These are phyloP conservation scores for Gymnopithys bicolor DNA, from an alignment of 2,797 vertebrate species.

Conservation along the genomic window DNA sequence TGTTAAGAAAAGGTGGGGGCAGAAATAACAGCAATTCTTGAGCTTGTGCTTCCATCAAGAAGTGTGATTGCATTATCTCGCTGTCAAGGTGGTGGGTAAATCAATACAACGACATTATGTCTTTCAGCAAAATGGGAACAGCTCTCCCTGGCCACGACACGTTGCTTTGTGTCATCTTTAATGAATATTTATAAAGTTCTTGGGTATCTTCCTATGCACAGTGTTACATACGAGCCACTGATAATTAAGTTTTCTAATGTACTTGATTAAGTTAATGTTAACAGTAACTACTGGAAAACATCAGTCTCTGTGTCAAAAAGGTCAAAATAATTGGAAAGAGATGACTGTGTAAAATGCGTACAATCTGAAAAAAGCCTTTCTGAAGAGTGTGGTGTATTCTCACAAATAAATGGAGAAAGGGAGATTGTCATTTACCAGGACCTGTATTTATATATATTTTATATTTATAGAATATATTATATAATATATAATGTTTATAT, in stretches of 20 bases:
- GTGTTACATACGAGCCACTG: not conserved
- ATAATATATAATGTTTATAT: no score
- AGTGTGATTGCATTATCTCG: accelerated
- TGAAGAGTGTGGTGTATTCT: not conserved
- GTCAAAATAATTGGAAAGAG: slow-evolving; percentile 4
- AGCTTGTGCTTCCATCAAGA: not conserved
- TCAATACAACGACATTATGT: not conserved
- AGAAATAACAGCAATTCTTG: not conserved
- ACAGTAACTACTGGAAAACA: not conserved
- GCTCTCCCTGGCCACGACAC: not conserved
- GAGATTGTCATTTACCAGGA: not conserved
- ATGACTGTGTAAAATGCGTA: not conserved
- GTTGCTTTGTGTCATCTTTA: not conserved
- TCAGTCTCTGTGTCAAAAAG: slow-evolving; percentile 6
- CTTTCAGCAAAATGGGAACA: not conserved
- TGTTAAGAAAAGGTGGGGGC: not conserved
- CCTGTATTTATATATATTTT: not conserved
- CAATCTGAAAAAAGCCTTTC: slow-evolving; percentile 2
- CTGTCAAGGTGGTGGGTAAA: not conserved
- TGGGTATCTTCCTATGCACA: not conserved
- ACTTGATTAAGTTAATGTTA: not conserved
- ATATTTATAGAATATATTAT: no score
- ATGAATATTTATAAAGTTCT: not conserved
- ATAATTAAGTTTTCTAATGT: slow-evolving; percentile 28
- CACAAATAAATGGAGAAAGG: not conserved